Conservation (phyloP, 2,113 vertebrate species). For the Polypterus senegalus region DNA sequence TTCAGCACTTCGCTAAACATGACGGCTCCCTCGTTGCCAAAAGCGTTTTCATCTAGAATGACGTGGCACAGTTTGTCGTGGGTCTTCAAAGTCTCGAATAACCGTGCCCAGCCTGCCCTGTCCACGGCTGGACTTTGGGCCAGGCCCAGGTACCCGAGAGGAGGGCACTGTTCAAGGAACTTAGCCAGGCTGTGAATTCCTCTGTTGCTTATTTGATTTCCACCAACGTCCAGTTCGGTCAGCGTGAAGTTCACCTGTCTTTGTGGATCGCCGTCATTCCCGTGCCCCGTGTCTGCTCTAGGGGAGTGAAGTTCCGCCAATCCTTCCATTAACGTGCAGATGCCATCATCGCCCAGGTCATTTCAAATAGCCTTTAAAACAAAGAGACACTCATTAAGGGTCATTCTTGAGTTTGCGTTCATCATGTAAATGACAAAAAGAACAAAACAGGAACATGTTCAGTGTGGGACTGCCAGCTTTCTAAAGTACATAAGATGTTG, state of each 20-base stretch:
- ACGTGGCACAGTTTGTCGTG: constrained; percentile 40
- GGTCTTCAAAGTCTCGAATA: constrained; percentile 47
- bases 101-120: constrained; percentile 43
- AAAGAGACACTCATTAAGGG: no score
- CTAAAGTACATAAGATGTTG: no score
- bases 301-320: constrained; percentile 45
- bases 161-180: constrained; percentile 46
- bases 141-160: constrained; percentile 50
- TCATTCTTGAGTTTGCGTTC: no score
- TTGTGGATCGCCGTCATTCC: background rate
- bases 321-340: constrained; percentile 42
- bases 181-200: constrained; percentile 45
- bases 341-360: constrained; percentile 48
- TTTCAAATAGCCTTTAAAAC: constrained; percentile 54
- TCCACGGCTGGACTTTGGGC: constrained; percentile 39
- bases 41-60: constrained; percentile 51
- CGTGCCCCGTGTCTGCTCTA: constrained; percentile 16
- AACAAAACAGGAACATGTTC: no score
- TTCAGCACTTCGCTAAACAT: constrained; percentile 44
- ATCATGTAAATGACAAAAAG: no score
- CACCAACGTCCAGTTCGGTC: constrained; percentile 54
- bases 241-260: constrained; percentile 30
- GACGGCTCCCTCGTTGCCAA: constrained; percentile 48
- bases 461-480: no score
- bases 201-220: constrained; percentile 42